phyloP scores from a whole-genome alignment of 2,888 invertebrate species.

The Epistrophella euchroma region DNA sequence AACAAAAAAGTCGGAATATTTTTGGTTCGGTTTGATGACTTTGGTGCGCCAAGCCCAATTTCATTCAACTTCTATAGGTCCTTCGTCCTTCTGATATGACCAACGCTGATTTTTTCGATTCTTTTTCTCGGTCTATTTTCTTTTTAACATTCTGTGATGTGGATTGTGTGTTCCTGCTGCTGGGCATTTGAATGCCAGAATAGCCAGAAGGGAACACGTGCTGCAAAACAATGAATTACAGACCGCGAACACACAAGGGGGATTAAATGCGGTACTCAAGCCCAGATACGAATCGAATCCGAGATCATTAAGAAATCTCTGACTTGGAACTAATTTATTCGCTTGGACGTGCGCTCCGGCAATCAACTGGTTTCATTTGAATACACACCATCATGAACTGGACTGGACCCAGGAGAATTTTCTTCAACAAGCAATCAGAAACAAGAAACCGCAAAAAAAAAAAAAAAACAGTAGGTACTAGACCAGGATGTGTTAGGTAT shows the following conservation, averaged over 20 bases:
- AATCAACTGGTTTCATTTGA: slow-evolving; percentile 76
- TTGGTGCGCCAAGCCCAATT: slow-evolving; percentile 24
- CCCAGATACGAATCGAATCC: slow-evolving; percentile 73
- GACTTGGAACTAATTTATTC: slow-evolving; percentile 79
- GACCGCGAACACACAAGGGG: slow-evolving; percentile 68
- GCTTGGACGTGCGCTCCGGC: slow-evolving; percentile 73
- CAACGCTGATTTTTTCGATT: slow-evolving; percentile 63
- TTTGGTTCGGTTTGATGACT: slow-evolving; percentile 62
- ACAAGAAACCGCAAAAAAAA: slow-evolving; percentile 12
- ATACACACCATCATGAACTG: slow-evolving; percentile 64
- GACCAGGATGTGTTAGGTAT: no score
- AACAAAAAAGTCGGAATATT: slow-evolving; percentile 47
- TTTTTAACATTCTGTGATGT: slow-evolving; percentile 7
- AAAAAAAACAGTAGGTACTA: not conserved
- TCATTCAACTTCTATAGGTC: not conserved
- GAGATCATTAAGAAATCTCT: slow-evolving; percentile 77
- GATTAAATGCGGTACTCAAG: slow-evolving; percentile 68
- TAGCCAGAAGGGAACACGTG: slow-evolving; percentile 66
- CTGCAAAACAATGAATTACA: slow-evolving; percentile 71
- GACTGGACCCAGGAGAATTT: slow-evolving; percentile 25
- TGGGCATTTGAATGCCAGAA: slow-evolving; percentile 55
- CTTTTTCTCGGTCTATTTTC: not conserved
- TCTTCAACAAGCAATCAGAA: slow-evolving; percentile 1
- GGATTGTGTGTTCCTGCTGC: slow-evolving; percentile 21
- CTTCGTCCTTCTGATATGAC: slow-evolving; percentile 34